These are phyloP conservation scores for Leptatherina wallacei DNA, from an alignment of 2,797 vertebrate genomes.

Conservation along the genomic window DNA sequence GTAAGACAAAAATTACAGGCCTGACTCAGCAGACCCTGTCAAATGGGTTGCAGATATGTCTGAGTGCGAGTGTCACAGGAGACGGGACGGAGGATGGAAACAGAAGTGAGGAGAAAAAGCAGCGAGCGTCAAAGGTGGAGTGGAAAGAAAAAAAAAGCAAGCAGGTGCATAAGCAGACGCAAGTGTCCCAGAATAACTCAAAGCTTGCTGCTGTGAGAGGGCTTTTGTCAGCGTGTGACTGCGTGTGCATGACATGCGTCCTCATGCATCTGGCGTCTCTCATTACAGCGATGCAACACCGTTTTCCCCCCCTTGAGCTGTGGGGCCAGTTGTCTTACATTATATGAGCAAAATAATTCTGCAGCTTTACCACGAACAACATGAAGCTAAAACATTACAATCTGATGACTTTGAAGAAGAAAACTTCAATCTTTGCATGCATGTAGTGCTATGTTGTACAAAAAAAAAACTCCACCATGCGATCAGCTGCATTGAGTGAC, in stretches of 20 bases:
- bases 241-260: constrained; percentile 13
- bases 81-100: background rate
- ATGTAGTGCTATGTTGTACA: background rate
- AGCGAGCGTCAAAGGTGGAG: constrained; percentile 16
- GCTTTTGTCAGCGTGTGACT: background rate
- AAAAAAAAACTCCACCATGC: constrained; percentile 6
- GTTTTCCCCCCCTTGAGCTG: background rate
- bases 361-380: background rate
- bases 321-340: constrained; percentile 7
- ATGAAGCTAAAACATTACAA: background rate
- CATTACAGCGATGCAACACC: constrained; percentile 3
- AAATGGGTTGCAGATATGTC: constrained; percentile 29
- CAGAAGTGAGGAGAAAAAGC: constrained; percentile 17
- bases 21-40: constrained; percentile 41
- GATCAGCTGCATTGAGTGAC: constrained; percentile 36
- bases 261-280: constrained; percentile 5
- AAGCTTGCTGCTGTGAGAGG: background rate
- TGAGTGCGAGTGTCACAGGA: background rate
- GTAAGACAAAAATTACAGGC: constrained; percentile 21
- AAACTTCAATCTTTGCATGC: background rate
- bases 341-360: background rate
- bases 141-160: constrained; percentile 4
- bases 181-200: background rate
- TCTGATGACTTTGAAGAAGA: background rate
- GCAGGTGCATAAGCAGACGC: constrained; percentile 25